Conservation (phyloP, 2,888 invertebrate species). For the Trisateles emortualis region DNA sequence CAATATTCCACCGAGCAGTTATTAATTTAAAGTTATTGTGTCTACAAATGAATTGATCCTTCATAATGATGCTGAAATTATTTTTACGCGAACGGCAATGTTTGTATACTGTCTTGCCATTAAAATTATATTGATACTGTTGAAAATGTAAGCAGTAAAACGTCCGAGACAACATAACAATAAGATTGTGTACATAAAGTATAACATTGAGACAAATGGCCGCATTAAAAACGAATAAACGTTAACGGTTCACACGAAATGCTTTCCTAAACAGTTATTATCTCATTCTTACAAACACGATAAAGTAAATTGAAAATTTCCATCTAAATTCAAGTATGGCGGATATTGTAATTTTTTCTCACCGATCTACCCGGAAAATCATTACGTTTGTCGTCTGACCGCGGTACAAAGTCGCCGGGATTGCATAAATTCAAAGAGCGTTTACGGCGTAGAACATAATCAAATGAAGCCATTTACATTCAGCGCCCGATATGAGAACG, state of each 20-base stretch:
- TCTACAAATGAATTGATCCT: slow-evolving; percentile 36
- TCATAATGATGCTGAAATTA: slow-evolving; percentile 34
- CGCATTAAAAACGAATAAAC: neutral
- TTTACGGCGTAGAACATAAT: slow-evolving; percentile 77
- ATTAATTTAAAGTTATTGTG: slow-evolving; percentile 45
- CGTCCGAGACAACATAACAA: neutral
- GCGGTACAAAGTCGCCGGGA: slow-evolving; percentile 63
- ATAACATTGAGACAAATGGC: neutral
- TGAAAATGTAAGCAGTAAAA: slow-evolving; percentile 9
- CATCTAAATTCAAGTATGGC: slow-evolving; percentile 11
- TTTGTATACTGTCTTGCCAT: slow-evolving; percentile 31
- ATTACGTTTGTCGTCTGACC: slow-evolving; percentile 56
- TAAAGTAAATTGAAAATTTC: slow-evolving; percentile 8
- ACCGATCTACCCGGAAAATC: slow-evolving; percentile 48
- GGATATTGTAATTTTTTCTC: slow-evolving; percentile 40
- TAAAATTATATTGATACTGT: slow-evolving; percentile 32
- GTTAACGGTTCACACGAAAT: neutral
- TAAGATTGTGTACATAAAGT: neutral
- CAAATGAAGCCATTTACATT: slow-evolving; percentile 85
- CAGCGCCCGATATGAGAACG: slow-evolving; percentile 69
- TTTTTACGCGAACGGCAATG: slow-evolving; percentile 27
- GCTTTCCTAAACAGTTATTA: neutral
- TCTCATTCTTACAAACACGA: neutral
- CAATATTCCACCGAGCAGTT: slow-evolving; percentile 12
- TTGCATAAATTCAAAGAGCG: slow-evolving; percentile 80